These are phyloP conservation scores for Labrus mixtus DNA, from an alignment of 2,113 vertebrate species.

Conservation along the genomic window DNA sequence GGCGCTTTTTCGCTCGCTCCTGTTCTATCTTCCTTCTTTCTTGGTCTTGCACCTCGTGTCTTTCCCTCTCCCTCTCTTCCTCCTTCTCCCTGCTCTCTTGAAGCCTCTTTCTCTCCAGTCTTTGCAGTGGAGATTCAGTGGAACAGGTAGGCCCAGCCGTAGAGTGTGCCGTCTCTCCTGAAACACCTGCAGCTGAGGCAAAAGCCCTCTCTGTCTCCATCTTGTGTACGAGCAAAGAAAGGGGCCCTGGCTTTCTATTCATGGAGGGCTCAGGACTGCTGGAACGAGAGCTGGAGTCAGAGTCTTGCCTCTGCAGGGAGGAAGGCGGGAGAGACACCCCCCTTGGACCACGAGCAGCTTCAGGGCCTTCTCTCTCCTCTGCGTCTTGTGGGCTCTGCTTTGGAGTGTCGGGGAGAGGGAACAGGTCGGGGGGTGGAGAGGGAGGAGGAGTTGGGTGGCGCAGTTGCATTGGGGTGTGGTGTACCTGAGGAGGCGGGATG, in stretches of 20 bases:
- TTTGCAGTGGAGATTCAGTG: slow-evolving; percentile 37
- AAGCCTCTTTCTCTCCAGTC: slow-evolving; percentile 42
- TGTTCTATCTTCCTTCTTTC: slow-evolving; percentile 7
- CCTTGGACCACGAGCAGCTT: slow-evolving; percentile 25
- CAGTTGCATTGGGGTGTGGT: slow-evolving; percentile 82
- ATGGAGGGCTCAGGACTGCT: slow-evolving; percentile 82
- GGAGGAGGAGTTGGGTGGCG: slow-evolving; percentile 85
- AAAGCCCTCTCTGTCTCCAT: slow-evolving; percentile 82
- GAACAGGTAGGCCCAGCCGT: slow-evolving; percentile 38
- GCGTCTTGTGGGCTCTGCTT: slow-evolving; percentile 85
- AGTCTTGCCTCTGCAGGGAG: slow-evolving; percentile 74
- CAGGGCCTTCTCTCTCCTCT: slow-evolving; percentile 63
- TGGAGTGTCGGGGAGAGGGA: slow-evolving; percentile 85
- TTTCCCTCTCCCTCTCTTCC: slow-evolving; percentile 41
- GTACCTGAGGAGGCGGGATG: slow-evolving; percentile 80
- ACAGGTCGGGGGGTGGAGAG: slow-evolving; percentile 83
- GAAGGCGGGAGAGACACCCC: slow-evolving; percentile 43
- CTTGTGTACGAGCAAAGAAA: slow-evolving; percentile 83
- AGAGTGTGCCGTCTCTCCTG: slow-evolving; percentile 31
- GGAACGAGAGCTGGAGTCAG: slow-evolving; percentile 82
- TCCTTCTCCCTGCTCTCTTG: slow-evolving; percentile 39
- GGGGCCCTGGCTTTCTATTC: slow-evolving; percentile 76
- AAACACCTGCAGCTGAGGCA: slow-evolving; percentile 31
- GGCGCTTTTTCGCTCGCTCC: slow-evolving; percentile 25
- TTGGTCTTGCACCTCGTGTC: slow-evolving; percentile 27